Evolutionary conservation across 2,797 vertebrate genomes (phyloP).

Genomic region (Lepus oiostolus): DNA sequence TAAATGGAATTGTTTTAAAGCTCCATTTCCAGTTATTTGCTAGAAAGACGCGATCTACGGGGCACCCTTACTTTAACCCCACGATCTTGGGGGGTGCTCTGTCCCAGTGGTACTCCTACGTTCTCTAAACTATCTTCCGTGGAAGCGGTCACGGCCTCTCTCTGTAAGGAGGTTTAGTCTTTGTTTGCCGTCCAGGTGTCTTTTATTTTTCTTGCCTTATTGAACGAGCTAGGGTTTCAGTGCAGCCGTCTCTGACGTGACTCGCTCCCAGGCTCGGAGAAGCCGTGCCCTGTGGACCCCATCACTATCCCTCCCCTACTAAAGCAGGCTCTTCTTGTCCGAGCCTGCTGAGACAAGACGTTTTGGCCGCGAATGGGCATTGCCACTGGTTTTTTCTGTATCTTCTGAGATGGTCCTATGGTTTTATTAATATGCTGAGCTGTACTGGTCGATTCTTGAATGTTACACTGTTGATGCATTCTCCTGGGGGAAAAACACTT

Average conservation of each 20-base stretch:
- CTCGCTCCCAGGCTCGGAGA: not conserved
- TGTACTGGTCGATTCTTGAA: not conserved
- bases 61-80: not conserved
- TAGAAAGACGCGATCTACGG: not conserved
- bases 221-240: not conserved
- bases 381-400: not conserved
- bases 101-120: not conserved
- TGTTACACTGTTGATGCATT: not conserved
- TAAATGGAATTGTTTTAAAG: not conserved
- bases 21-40: constrained; percentile 44
- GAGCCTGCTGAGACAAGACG: not conserved
- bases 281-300: not conserved
- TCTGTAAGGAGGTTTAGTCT: not conserved
- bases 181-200: not conserved
- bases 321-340: not conserved
- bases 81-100: not conserved
- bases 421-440: constrained; percentile 21
- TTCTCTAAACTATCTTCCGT: not conserved
- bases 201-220: constrained; percentile 43
- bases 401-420: constrained; percentile 25
- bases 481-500: constrained; percentile 11
- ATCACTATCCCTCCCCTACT: not conserved
- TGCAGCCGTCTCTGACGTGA: not conserved
- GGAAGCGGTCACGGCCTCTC: not conserved
- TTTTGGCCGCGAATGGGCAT: not conserved